These are phyloP conservation scores for Caenorhabditis remanei DNA, from an alignment of 1,140 invertebrate species.

Conservation along the genomic window DNA sequence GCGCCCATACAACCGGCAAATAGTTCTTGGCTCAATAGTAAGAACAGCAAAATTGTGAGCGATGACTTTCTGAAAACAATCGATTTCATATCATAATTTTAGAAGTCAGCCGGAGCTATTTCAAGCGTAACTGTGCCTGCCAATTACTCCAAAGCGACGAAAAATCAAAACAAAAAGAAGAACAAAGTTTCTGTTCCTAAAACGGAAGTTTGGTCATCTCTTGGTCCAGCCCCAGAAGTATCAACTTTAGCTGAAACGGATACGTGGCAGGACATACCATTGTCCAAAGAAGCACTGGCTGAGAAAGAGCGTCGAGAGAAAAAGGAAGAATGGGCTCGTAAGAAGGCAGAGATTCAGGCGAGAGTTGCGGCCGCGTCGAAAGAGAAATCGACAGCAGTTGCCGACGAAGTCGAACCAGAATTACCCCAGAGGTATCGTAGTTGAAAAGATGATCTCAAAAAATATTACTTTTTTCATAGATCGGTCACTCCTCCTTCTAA, in stretches of 20 bases:
- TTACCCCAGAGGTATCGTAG: background rate
- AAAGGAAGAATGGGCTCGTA: constrained; percentile 16
- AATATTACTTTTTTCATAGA: background rate
- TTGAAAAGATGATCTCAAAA: background rate
- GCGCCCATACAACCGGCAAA: background rate
- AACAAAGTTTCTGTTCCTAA: constrained; percentile 22
- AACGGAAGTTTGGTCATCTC: constrained; percentile 49
- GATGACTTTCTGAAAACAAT: background rate
- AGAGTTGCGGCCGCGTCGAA: constrained; percentile 1
- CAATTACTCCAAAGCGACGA: constrained; percentile 20
- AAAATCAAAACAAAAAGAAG: constrained; percentile 41
- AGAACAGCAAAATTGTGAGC: constrained; percentile 39
- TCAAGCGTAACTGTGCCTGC: constrained; percentile 10
- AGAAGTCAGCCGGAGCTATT: constrained; percentile 1
- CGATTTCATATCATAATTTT: background rate
- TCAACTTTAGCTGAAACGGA: background rate
- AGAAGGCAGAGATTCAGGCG: constrained; percentile 34
- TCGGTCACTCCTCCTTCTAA: background rate
- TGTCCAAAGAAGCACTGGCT: constrained; percentile 8
- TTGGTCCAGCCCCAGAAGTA: constrained; percentile 10
- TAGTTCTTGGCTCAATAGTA: constrained; percentile 21
- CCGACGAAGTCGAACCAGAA: background rate
- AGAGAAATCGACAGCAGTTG: background rate
- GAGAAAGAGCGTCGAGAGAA: constrained; percentile 12
- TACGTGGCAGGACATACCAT: constrained; percentile 7